Conservation (phyloP, 2,888 invertebrate species). For the Limnephilus rhombicus region DNA sequence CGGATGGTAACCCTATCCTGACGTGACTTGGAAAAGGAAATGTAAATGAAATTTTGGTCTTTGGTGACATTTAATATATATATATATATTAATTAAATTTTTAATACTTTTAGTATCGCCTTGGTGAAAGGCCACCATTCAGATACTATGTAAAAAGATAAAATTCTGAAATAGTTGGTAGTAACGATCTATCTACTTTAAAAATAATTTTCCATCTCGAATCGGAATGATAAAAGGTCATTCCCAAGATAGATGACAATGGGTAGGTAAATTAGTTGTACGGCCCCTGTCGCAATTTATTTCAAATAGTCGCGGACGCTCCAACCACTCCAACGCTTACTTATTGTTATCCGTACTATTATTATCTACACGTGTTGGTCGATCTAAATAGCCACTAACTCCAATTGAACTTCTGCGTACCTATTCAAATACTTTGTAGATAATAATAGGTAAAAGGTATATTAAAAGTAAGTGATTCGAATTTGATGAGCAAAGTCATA, state of each 20-base stretch:
- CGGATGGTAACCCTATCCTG: too few relatives aligned
- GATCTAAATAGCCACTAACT: not conserved
- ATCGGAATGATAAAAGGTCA: not conserved
- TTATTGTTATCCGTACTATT: slow-evolving; percentile 2
- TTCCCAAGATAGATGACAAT: not conserved
- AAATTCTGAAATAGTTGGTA: too few relatives aligned
- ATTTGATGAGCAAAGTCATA: not conserved
- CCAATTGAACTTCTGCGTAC: not conserved
- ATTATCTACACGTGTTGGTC: not conserved
- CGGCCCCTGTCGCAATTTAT: not conserved
- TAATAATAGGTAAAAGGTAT: too few relatives aligned
- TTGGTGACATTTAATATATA: too few relatives aligned
- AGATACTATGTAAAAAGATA: too few relatives aligned
- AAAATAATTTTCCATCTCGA: not conserved
- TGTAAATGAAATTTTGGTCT: too few relatives aligned
- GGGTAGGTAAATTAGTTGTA: slow-evolving; percentile 20
- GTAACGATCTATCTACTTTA: too few relatives aligned
- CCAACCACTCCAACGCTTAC: not conserved
- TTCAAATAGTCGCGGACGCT: not conserved
- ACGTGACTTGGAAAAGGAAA: too few relatives aligned
- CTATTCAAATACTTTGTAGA: not conserved
- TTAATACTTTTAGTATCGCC: too few relatives aligned
- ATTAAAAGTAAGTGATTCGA: not conserved
- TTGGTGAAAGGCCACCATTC: too few relatives aligned
- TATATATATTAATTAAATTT: too few relatives aligned